phyloP scores from a whole-genome alignment of 2,113 vertebrate genomes.

The Colossoma macropomum region DNA sequence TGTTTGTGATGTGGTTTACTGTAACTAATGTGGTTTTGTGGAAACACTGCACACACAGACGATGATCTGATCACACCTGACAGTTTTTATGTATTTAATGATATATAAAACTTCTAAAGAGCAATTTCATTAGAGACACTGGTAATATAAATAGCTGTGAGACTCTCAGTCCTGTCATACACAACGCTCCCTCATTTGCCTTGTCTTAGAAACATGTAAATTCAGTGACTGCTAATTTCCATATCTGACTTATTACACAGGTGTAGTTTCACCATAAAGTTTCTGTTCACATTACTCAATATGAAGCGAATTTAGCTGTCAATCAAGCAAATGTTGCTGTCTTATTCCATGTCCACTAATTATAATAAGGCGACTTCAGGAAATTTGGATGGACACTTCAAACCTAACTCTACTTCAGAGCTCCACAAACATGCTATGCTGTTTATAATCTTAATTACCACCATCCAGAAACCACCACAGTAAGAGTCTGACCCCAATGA shows the following conservation, averaged over 20 bases:
- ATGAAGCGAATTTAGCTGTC: background rate
- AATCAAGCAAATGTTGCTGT: no score
- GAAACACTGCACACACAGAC: no score
- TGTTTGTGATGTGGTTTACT: no score
- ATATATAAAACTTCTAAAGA: no score
- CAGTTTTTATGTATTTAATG: no score
- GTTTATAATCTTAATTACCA: background rate
- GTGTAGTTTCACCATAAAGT: background rate
- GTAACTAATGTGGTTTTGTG: no score
- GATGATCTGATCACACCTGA: no score
- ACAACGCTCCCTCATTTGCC: background rate
- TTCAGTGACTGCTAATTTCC: slow-evolving; percentile 2
- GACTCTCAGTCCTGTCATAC: background rate
- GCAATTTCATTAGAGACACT: background rate
- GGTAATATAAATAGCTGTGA: background rate
- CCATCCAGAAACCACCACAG: background rate
- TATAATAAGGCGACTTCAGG: no score
- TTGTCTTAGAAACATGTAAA: slow-evolving; percentile 22
- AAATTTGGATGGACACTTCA: no score
- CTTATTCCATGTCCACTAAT: no score
- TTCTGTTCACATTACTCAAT: background rate
- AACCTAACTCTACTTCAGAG: no score
- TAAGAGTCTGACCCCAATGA: background rate
- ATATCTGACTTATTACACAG: background rate
- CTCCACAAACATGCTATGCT: background rate